Evolutionary conservation across 2,888 invertebrate genomes (phyloP).

Genomic region (Harpalus rubripes): DNA sequence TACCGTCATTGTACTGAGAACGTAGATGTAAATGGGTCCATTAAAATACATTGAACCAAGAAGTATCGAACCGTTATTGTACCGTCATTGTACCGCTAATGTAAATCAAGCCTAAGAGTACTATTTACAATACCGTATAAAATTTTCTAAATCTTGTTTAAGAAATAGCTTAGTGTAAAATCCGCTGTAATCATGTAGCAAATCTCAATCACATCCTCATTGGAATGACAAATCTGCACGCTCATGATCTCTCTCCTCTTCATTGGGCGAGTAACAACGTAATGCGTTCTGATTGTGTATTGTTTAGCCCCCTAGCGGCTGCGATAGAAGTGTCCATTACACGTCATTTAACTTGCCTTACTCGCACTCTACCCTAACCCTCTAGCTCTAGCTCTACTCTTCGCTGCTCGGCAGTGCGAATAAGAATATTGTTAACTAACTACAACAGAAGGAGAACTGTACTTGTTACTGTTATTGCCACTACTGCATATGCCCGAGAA

Average conservation of each 20-base stretch:
- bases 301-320: constrained; percentile 75
- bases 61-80: too few species aligned
- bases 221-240: constrained; percentile 9
- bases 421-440: constrained; percentile 77
- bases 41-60: too few species aligned
- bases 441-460: constrained; percentile 69
- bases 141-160: too few species aligned
- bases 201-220: neutral
- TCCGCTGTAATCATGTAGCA: too few species aligned
- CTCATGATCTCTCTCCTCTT: constrained; percentile 26
- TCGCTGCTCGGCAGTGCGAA: constrained; percentile 69
- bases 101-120: too few species aligned
- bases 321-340: constrained; percentile 73
- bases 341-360: constrained; percentile 76
- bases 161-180: neutral
- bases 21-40: too few species aligned
- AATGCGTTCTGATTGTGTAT: constrained; percentile 72
- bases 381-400: neutral
- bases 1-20: too few species aligned
- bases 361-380: constrained; percentile 67
- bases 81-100: too few species aligned
- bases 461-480: constrained; percentile 52
- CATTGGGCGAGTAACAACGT: constrained; percentile 62
- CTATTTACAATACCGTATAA: too few species aligned
- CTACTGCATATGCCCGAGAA: constrained; percentile 56